Percentiles rank a stretch among this genome's conserved stretches.
Conservation (phyloP, 2,888 invertebrate species). For the Conus canariensis region DNA sequence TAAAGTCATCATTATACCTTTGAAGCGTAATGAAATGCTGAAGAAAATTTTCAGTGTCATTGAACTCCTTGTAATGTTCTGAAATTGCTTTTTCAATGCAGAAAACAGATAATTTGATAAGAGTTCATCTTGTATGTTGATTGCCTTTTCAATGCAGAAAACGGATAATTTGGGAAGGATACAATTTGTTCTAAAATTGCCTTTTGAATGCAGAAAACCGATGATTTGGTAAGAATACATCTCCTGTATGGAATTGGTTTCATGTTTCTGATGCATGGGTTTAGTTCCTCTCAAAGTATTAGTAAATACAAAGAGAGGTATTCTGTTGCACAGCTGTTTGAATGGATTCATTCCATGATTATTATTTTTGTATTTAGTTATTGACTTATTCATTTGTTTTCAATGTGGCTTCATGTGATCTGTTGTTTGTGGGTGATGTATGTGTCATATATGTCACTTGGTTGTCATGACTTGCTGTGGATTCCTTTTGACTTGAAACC, state of each 20-base stretch:
- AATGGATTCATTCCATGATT: no score
- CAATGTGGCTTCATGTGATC: background rate
- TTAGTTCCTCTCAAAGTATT: background rate
- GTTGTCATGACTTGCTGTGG: background rate
- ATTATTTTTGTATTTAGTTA: background rate
- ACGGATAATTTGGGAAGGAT: conserved; percentile 35
- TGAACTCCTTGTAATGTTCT: background rate
- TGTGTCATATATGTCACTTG: no score
- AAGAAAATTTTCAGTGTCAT: no score
- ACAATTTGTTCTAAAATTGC: background rate
- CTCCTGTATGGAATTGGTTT: conserved; percentile 1
- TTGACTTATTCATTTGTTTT: background rate
- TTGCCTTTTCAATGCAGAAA: background rate
- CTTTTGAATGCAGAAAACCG: background rate
- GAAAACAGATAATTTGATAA: conserved; percentile 37
- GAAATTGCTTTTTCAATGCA: background rate
- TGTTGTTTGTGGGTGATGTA: background rate
- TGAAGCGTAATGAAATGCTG: no score
- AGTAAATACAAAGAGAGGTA: background rate
- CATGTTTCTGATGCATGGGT: background rate
- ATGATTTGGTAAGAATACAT: conserved; percentile 36
- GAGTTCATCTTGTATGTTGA: background rate
- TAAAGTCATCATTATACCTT: no score
- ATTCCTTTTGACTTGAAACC: background rate
- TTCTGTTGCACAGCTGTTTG: background rate